Evolutionary conservation across 2,113 vertebrate genomes (phyloP), one percentile per base, ranked within the genome.

Genomic region (Lophius piscatorius): DNA sequence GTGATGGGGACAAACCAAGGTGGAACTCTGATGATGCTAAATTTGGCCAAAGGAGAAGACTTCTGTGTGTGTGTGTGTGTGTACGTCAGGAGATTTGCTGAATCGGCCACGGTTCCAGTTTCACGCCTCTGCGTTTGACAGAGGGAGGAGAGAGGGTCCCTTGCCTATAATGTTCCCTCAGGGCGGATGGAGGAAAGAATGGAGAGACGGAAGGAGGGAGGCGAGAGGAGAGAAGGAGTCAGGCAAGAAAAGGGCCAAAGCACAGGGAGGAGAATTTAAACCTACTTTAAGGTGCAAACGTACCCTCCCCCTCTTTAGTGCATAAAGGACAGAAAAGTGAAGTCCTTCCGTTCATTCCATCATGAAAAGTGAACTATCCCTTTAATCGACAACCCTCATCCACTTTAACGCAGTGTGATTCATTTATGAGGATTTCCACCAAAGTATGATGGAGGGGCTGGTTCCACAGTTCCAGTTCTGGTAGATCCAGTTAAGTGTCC

Each of bases 21-120:
- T 92, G 87, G 90, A 94, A 93, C 90, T 93, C 85, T 91, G 92
- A 93, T 83, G 87, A 92, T 82, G 89, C 94, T 94, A 94, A 94
- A 95, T 92, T 92, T 92, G 92, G 93, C 90, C 90, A 93, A 93
- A 88, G 82, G 87, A 88, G 89, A 86, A 83, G 71, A 91, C 91
- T 93, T 68, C 70, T 59, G 67, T 47, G 65, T 52, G 67, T 49
- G 60, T 60, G 77, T 50, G 44, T 47, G 26, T 29, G 45, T 61
- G 62, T 57, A 35, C 12, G 72, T 74, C 57, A 11, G 60, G 76
- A 86, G 72, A 92, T 92, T 94, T 93, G 93, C 90, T 91, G 86
- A 91, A 83, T 90, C 86, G 88, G 84, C 89, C 68, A 29, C 22
- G 85, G 89, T 90, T 90, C 87, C 89, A 83, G 83, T 89, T 90